Percentiles rank a stretch among this genome's conserved stretches.
Conservation (phyloP, 1,140 invertebrate genomes). For the Drosophila bipectinata region DNA sequence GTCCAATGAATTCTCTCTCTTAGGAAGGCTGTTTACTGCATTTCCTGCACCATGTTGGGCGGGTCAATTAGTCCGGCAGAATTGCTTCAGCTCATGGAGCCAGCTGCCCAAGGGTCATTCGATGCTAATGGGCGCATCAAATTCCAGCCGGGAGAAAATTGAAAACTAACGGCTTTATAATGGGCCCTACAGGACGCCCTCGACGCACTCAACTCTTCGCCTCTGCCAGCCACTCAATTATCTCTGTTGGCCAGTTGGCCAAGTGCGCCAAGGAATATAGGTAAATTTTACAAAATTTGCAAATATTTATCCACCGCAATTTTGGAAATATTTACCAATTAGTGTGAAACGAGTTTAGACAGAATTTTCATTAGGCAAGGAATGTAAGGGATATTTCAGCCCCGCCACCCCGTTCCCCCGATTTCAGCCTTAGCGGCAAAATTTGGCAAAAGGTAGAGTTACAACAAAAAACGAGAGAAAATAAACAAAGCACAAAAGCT, state of each 20-base stretch:
- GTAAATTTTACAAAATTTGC: constrained; percentile 13
- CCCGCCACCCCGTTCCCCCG: background rate
- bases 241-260: background rate
- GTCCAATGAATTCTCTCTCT: background rate
- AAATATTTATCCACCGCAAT: constrained; percentile 28
- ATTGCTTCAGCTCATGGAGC: background rate
- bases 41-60: background rate
- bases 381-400: background rate
- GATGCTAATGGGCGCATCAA: constrained; percentile 67
- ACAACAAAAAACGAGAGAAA: constrained; percentile 8
- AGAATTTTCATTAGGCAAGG: background rate
- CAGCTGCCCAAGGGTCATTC: constrained; percentile 35
- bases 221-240: constrained; percentile 26
- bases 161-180: constrained; percentile 71
- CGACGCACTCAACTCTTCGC: constrained; percentile 1
- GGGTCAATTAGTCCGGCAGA: constrained; percentile 35
- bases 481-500: constrained; percentile 43
- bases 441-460: constrained; percentile 29
- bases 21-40: background rate
- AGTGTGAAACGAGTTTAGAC: background rate
- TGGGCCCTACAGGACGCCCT: constrained; percentile 35
- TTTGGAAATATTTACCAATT: constrained; percentile 27
- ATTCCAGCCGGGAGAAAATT: constrained; percentile 54
- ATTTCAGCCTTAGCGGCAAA: constrained; percentile 2
- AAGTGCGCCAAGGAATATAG: background rate